Base-by-base conservation (phyloP, 2,113 vertebrate genomes). In the Gulo gulo region DNA sequence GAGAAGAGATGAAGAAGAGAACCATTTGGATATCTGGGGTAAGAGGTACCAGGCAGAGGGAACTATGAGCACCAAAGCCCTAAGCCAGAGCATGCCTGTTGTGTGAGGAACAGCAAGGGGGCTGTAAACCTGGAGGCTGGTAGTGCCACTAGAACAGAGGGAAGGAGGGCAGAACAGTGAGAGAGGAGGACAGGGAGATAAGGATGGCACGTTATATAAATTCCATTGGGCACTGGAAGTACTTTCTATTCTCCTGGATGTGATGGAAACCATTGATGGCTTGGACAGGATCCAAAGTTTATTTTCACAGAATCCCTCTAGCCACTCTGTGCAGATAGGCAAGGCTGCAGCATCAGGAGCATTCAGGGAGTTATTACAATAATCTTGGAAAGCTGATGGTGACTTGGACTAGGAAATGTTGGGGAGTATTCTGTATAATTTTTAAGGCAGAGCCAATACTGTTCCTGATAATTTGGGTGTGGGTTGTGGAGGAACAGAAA, bases 231-330 rank as follows among this genome's bases (percentile, higher is more conserved):
- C n/a, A 26, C 8, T 79, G 29, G 80, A 67, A 50, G 16, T 24
- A 31, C 16, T 55, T 73, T n/a, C 39, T 92, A 13, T 83, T 91
- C 15, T 65, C 83, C 15, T 73, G 31, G 9, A 45, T 47, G 31
- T 80, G n/a, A 74, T 39, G n/a, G 21, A 83, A 63, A 24, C 2
- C 57, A 57, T 1, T 11, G 61, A 85, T 4, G 2, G 15, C n/a
- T 93, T 86, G 29, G 55, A 34, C 47, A 91, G 14, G 2, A 3
- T 34, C 39, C 50, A 13, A 42, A 73, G 36, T 96, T 97, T 61
- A 18, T 82, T 90, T 91, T 80, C 21, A 63, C 39, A 79, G 55
- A 78, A 79, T 86, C 14, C 36, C 24, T 83, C 36, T 92, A 52
- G 20, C 18, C 81, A 55, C 50, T 67, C 18, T 90, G 8, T 26